Base-by-base conservation (phyloP, 1,140 invertebrate species). In the Vanessa atalanta region DNA sequence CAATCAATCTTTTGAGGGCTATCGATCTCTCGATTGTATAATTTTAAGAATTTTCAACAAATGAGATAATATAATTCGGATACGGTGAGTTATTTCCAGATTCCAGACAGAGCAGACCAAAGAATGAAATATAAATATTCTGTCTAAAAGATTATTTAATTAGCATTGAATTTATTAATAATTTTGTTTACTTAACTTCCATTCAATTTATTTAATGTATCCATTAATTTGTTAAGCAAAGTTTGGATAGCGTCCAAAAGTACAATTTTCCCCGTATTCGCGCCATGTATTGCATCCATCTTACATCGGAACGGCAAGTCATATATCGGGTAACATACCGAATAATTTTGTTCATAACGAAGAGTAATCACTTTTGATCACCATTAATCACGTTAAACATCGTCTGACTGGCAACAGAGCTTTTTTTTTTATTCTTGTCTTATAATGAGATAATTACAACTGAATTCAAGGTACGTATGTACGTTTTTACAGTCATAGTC, bases 171-270 rank as follows among this genome's bases (percentile, higher is more conserved):
- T 48, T 23, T 64, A 67, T 72, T 72, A 72, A 72, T 26, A 47
- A 72, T 72, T 26, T 65, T 53, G n/a, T 72, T 60, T 60, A 64
- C 47, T 47, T 2, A 53, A 60, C 15, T 69, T 60, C 64, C 61
- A 50, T 69, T 69, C 47, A 72, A 68, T 72, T 47, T 69, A 55
- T 69, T 47, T 66, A 66, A 75, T 72, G 37, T 65, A 57, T 72
- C 57, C 47, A 72, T 72, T 76, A 76, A 72, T 69, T 69, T 64
- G 26, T 68, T 67, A 72, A 66, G 48, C 55, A 60, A 64, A 50
- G 20, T 48, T 72, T 76, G 75, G 75, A 76, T 43, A n/a, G 37
- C 13, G 14, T 69, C 75, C 75, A 76, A 72, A 72, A 69, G 65
- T 57, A 26, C 61, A 65, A 72, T 76, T 63, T 72, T 57, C 70